phyloP scores from a whole-genome alignment of 2,797 vertebrate genomes.

The Propithecus perrieri region DNA sequence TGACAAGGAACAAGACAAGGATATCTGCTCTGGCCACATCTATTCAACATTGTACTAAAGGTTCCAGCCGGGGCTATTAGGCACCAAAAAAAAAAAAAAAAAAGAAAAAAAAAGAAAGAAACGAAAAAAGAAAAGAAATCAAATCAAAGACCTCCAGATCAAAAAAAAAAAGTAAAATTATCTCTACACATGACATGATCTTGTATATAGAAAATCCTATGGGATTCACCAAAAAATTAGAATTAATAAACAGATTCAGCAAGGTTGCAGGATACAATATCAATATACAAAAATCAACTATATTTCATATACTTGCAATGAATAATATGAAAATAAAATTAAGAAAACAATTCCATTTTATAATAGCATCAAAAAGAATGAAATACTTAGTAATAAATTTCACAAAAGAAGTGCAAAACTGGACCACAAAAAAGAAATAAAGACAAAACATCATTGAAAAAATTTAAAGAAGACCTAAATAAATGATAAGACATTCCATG shows the following conservation, averaged over 20 bases:
- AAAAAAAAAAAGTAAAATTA: not conserved
- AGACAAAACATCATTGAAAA: not conserved
- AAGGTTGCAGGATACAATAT: not conserved
- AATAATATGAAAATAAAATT: not conserved
- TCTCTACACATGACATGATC: not conserved
- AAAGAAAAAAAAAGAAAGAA: not conserved
- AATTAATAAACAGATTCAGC: not conserved
- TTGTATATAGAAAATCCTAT: not conserved
- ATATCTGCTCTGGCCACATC: not conserved
- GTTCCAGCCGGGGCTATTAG: not conserved
- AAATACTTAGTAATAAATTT: not conserved
- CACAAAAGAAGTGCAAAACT: not conserved
- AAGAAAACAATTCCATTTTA: not conserved
- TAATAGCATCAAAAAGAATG: too few species aligned
- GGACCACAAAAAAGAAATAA: not conserved
- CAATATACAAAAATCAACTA: not conserved
- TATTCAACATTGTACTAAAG: not conserved
- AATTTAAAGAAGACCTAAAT: not conserved
- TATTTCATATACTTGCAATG: not conserved
- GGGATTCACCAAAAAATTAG: not conserved
- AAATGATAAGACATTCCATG: not conserved
- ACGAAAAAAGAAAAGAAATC: not conserved
- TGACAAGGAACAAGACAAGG: not conserved
- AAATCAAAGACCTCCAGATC: not conserved
- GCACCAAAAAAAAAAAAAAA: not conserved